Evolutionary conservation across 1,140 invertebrate species (phyloP).

Genomic region (Heliconius melpomene): DNA sequence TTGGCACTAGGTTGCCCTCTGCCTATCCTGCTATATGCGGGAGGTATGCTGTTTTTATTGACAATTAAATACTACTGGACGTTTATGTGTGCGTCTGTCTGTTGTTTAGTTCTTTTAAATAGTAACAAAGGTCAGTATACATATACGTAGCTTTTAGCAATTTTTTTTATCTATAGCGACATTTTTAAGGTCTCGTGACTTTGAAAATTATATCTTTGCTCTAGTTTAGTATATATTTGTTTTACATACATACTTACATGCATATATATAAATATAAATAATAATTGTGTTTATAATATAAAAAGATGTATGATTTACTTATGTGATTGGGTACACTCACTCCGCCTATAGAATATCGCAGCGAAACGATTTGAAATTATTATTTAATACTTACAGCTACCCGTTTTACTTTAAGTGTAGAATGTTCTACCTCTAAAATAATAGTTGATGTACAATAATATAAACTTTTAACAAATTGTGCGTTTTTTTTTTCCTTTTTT

Average conservation of each 20-base stretch:
- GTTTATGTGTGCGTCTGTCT: neutral
- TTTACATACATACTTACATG: neutral
- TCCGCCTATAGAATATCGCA: constrained; percentile 73
- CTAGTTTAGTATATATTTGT: neutral
- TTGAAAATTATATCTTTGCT: neutral
- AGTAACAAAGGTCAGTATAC: constrained; percentile 3
- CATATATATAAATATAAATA: neutral
- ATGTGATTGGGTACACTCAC: constrained; percentile 54
- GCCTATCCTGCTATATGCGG: no score
- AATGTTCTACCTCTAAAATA: constrained; percentile 79
- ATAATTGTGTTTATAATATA: neutral
- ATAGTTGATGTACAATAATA: constrained; percentile 80
- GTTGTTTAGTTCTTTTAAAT: neutral
- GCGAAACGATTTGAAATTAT: constrained; percentile 55
- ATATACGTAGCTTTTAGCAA: neutral
- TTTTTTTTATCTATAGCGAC: neutral
- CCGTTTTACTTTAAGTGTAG: constrained; percentile 60
- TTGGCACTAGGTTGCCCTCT: no score
- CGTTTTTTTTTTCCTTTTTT: constrained; percentile 36
- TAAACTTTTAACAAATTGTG: constrained; percentile 76
- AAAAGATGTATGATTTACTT: neutral
- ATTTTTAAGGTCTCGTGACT: neutral
- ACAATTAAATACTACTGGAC: neutral
- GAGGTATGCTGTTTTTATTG: neutral
- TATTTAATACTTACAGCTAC: constrained; percentile 47